A percentile compares a stretch with the other conserved stretches of the same genome.
These are phyloP conservation scores for Gopherus flavomarginatus DNA, from an alignment of 2,113 vertebrate species.

Conservation along the genomic window DNA sequence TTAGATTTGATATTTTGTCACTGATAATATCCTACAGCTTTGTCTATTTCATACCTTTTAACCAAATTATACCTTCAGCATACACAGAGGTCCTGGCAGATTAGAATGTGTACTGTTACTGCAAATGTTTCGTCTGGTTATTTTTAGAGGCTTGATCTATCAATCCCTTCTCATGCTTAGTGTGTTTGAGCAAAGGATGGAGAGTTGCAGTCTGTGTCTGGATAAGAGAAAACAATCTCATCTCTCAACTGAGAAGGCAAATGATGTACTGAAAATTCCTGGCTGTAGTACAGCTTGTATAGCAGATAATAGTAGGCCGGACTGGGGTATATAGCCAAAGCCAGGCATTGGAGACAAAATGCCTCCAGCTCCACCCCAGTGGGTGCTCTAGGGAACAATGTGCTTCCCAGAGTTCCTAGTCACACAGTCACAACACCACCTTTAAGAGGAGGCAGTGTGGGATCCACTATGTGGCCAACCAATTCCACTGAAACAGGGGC, in stretches of 20 bases:
- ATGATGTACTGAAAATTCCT: neutral
- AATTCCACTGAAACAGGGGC: neutral
- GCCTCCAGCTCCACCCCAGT: neutral
- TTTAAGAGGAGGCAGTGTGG: neutral
- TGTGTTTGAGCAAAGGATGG: neutral
- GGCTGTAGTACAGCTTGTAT: neutral
- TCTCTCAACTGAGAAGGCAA: neutral
- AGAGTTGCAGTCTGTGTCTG: neutral
- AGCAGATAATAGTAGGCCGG: neutral
- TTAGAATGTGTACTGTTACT: neutral
- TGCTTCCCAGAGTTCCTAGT: neutral
- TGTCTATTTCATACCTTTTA: neutral
- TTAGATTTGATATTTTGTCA: neutral
- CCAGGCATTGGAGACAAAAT: neutral
- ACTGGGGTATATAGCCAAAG: neutral
- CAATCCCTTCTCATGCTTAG: neutral
- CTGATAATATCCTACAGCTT: neutral
- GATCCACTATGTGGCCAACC: accelerated
- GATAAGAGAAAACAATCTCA: neutral
- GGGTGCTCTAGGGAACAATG: neutral
- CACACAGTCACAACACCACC: accelerated
- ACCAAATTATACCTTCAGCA: constrained; percentile 3
- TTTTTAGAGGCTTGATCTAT: neutral
- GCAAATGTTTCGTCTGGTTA: neutral
- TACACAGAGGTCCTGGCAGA: neutral